These are phyloP conservation scores for Phoxinus phoxinus DNA, from an alignment of 2,113 vertebrate species.

Conservation along the genomic window DNA sequence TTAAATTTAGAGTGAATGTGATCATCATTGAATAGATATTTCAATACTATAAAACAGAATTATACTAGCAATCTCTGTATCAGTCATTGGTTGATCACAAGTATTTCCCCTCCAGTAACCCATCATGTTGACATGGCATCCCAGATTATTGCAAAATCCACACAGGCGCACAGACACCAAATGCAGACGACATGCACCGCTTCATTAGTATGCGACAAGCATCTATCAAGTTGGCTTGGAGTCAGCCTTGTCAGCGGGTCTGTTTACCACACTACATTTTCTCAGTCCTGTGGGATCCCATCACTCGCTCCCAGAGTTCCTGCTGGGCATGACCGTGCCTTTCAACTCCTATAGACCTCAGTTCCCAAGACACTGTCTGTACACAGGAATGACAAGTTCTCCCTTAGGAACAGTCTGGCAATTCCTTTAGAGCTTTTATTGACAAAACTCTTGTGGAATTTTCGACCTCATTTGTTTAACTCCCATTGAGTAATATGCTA, in stretches of 20 bases:
- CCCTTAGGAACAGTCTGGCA: neutral
- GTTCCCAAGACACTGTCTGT: neutral
- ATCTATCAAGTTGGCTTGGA: conserved; percentile 1
- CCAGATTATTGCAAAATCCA: neutral
- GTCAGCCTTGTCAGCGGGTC: conserved; percentile 1
- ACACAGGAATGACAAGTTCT: conserved; percentile 16
- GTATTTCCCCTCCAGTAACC: neutral
- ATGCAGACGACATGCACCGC: neutral
- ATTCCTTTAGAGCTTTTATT: neutral
- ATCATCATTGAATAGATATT: neutral
- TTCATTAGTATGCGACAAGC: neutral
- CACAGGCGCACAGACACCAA: neutral
- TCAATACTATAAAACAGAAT: neutral
- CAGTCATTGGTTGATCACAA: neutral
- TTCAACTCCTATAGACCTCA: neutral
- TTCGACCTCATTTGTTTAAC: neutral
- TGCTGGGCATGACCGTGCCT: neutral
- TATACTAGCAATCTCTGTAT: neutral
- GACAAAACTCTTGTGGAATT: neutral
- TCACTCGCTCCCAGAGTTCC: conserved; percentile 7
- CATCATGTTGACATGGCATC: neutral
- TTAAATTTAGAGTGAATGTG: no score
- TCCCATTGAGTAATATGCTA: neutral
- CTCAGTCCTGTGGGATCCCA: conserved; percentile 12
- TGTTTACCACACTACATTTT: conserved; percentile 33